Evolutionary conservation across 2,888 invertebrate genomes (phyloP), one percentile per base, ranked within the genome.

Genomic region (Folsomia candida): DNA sequence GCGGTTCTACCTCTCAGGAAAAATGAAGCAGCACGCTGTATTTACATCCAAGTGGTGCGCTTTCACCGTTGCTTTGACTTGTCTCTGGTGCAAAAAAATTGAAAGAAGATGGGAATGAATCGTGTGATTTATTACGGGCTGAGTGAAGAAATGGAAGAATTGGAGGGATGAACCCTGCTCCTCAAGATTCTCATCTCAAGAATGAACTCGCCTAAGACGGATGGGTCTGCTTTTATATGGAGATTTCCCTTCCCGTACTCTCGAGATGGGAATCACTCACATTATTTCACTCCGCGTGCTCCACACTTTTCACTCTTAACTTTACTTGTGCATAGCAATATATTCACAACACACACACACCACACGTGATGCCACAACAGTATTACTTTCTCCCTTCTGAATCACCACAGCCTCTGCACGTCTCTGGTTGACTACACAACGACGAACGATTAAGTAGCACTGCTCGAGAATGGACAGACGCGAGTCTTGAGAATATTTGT

Each of bases 11-110:
- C 14, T 37, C 14, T 37, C 37, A 37, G 4, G 37, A 37, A 37
- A 37, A 37, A 37, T 37, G 37, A 37, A 14, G n/a, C n/a, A n/a
- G n/a, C n/a, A n/a, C n/a, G n/a, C n/a, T n/a, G n/a, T n/a, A n/a
- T n/a, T n/a, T 37, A 14, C 37, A 37, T 37, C 37, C 37, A 37
- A 37, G 59, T 2, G 25, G 25, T 18, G 25, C 26, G 26, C 26
- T 59, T 59, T 59, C 59, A 59, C 59, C 59, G 24, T 59, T 24
- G 25, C 59, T 59, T 59, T 59, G 25, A 59, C 59, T 59, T 59
- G 59, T 59, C 59, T 24, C 25, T 22, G 3, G 25, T 22, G 20
- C 14, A 22, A 20, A 59, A 59, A 59, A 59, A 24, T 4, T 20
- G 20, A 25, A 59, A 11, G 25, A 59, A 59, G 25, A 59, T 11